These are phyloP conservation scores for Onychorhynchus coronatus DNA, from an alignment of 2,113 vertebrate species.

Conservation along the genomic window DNA sequence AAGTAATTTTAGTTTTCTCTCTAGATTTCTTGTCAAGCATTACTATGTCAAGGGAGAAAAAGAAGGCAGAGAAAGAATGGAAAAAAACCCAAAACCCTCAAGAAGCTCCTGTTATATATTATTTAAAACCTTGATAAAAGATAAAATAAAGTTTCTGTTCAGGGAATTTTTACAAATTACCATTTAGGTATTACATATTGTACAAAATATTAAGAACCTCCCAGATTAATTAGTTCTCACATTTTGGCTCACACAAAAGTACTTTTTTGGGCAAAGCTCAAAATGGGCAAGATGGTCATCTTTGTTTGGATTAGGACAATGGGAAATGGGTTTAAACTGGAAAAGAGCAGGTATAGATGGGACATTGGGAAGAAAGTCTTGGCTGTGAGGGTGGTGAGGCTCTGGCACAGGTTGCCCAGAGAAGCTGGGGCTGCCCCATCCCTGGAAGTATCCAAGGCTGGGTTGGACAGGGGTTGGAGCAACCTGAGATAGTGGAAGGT, in stretches of 20 bases:
- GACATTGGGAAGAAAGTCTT: not conserved
- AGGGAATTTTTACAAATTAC: not conserved
- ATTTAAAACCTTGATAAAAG: not conserved
- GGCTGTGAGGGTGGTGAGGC: not conserved
- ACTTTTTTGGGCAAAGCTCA: not conserved
- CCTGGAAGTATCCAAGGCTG: not conserved
- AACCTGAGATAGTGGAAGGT: not conserved
- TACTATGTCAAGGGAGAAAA: not conserved
- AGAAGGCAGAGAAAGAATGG: not conserved
- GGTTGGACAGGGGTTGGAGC: not conserved
- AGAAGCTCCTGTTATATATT: not conserved
- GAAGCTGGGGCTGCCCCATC: not conserved
- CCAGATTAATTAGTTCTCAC: not conserved
- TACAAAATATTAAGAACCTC: not conserved
- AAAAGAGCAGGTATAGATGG: not conserved
- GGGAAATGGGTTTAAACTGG: not conserved
- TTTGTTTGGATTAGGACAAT: not conserved
- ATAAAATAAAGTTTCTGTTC: not conserved
- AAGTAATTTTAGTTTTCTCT: not conserved
- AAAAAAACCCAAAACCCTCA: accelerated
- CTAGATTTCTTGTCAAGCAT: not conserved
- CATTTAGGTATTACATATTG: accelerated
- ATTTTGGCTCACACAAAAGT: not conserved
- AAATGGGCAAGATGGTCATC: not conserved
- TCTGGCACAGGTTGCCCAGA: not conserved